These are phyloP conservation scores for Melieria omissa DNA, from an alignment of 2,888 invertebrate genomes.

Conservation along the genomic window DNA sequence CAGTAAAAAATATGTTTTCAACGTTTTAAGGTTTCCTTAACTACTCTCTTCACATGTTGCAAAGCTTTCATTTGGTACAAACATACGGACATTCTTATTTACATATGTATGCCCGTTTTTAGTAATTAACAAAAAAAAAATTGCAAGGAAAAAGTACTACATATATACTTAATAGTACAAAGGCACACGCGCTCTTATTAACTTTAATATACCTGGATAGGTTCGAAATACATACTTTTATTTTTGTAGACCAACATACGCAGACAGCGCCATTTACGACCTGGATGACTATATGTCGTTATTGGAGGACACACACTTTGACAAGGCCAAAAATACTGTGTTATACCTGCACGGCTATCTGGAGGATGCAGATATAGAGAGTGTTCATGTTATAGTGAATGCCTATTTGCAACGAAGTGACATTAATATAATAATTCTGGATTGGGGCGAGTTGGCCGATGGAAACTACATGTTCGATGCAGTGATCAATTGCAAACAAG, in stretches of 20 bases:
- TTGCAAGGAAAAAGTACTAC: not conserved
- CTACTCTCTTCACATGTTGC: too few species aligned
- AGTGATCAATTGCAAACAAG: conserved; percentile 61
- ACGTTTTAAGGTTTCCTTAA: too few species aligned
- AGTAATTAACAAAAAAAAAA: not conserved
- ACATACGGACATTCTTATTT: not conserved
- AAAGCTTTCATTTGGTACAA: too few species aligned
- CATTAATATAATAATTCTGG: conserved; percentile 61
- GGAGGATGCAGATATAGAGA: conserved; percentile 71
- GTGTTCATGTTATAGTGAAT: conserved; percentile 68
- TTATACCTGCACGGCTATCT: conserved; percentile 73
- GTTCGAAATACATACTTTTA: not conserved
- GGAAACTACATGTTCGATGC: conserved; percentile 66
- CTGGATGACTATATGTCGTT: conserved; percentile 54
- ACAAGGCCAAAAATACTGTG: conserved; percentile 69
- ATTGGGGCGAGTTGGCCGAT: conserved; percentile 65
- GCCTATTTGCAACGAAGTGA: conserved; percentile 62
- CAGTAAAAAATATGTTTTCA: too few species aligned
- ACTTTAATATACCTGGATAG: too few species aligned
- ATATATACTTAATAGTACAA: too few species aligned
- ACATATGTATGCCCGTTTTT: not conserved
- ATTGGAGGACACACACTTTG: conserved; percentile 56
- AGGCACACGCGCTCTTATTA: too few species aligned
- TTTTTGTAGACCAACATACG: conserved; percentile 55
- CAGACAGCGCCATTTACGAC: conserved; percentile 56